Evolutionary conservation across 2,797 vertebrate species (phyloP).

Genomic region (Sebastes hubbsi): DNA sequence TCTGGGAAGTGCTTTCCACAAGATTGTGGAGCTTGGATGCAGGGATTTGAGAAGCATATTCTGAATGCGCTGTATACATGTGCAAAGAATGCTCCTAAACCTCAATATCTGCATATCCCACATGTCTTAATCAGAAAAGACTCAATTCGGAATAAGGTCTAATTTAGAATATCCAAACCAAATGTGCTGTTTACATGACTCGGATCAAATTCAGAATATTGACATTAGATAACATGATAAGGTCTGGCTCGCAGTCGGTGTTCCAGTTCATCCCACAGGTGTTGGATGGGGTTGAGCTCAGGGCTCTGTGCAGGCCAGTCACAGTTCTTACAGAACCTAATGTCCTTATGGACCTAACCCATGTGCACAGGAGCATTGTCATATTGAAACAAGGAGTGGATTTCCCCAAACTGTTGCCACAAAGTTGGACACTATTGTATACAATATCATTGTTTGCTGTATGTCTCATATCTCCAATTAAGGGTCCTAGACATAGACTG

Average conservation of each 20-base stretch:
- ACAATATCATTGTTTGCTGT: neutral
- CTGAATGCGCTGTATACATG: too few relatives aligned
- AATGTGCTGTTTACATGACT: too few relatives aligned
- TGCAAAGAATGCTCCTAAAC: too few relatives aligned
- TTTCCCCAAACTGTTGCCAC: neutral
- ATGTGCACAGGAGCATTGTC: neutral
- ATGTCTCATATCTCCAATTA: neutral
- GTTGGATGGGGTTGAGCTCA: neutral
- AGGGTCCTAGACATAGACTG: neutral
- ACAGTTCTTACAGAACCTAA: neutral
- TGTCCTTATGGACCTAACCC: neutral
- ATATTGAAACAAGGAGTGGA: neutral
- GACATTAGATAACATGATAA: too few relatives aligned
- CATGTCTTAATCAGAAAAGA: too few relatives aligned
- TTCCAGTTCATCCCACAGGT: neutral
- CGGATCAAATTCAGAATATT: too few relatives aligned
- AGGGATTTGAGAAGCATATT: neutral
- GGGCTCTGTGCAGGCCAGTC: neutral
- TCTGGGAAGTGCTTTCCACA: neutral
- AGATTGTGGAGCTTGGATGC: neutral
- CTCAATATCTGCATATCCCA: too few relatives aligned
- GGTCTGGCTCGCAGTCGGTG: neutral
- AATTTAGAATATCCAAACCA: too few relatives aligned
- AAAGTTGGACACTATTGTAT: neutral
- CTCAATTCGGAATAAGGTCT: accelerated